Evolutionary conservation across 1,140 invertebrate species (phyloP), one percentile per base, ranked within the genome.

Genomic region (Drosophila biarmipes): DNA sequence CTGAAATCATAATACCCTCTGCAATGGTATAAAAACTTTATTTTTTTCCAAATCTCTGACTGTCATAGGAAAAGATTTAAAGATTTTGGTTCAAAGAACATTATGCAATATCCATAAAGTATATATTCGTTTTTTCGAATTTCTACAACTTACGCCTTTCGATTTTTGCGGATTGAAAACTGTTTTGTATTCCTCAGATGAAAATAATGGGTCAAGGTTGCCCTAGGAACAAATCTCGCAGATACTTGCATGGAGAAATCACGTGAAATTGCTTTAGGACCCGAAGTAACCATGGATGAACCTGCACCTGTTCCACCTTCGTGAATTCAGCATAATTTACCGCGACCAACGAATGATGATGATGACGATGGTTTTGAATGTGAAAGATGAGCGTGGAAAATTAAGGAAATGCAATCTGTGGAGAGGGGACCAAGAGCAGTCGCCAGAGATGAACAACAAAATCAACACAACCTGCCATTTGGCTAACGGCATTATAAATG

Each of bases 401-500:
- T 86, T 86, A 86, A 86, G 81, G 81, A 86, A 86, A 81, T 86
- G 69, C 78, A 72, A 69, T 69, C 67, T 37, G 67, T 54, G 64
- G 42, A 68, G 51, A 67, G 66, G 40, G 27, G 55, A 40, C 67
- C 46, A 34, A 29, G 24, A n/a, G 34, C 29, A 29, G 46, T 35
- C 38, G 67, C 59, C 54, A 49, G 67, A 51, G 54, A 87, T 81
- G 78, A 78, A 86, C 69, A 86, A 78, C 74, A 86, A 87, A 87
- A 75, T 82, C 78, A 87, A 87, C 78, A 86, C 55, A 49, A 52
- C 38, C 51, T 78, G 61, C 49, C 69, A 74, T 82, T 86, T 86
- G 79, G 74, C 84, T 76, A 73, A 87, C 82, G 79, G 82, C 82
- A 78, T 75, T 87, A 87, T 86, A 86, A 87, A 86, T 82, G 82